Evolutionary conservation across 2,888 invertebrate species (phyloP).

Genomic region (Alsophila aescularia): DNA sequence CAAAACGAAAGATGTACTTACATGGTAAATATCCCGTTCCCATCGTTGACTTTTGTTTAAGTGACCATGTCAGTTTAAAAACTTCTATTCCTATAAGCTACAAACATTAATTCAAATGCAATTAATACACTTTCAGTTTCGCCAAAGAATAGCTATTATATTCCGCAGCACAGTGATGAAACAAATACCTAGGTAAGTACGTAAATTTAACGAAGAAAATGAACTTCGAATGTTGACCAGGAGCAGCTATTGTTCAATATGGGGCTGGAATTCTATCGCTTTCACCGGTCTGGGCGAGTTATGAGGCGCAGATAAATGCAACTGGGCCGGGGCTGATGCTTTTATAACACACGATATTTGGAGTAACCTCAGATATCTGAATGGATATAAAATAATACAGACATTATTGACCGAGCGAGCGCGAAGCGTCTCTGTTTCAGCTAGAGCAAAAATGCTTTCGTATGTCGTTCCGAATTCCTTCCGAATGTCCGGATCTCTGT

Average conservation of each 20-base stretch:
- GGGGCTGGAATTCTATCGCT: slow-evolving; percentile 57
- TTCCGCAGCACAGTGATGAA: slow-evolving; percentile 26
- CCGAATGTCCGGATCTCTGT: no score
- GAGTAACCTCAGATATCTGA: neutral
- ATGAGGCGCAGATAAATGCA: slow-evolving; percentile 47
- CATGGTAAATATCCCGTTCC: no score
- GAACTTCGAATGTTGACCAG: slow-evolving; percentile 50
- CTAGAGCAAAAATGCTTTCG: no score
- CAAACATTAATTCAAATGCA: slow-evolving; percentile 22
- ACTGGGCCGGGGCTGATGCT: neutral
- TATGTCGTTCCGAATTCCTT: no score
- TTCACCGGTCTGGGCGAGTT: slow-evolving; percentile 53
- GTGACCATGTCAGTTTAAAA: no score
- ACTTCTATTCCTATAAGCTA: no score
- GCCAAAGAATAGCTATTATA: slow-evolving; percentile 27
- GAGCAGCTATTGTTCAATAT: slow-evolving; percentile 58
- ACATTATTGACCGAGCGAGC: no score
- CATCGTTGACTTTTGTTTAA: no score
- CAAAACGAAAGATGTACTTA: no score
- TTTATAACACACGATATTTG: slow-evolving; percentile 7
- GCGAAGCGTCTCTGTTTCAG: no score
- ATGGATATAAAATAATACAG: neutral
- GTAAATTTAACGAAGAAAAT: slow-evolving; percentile 44
- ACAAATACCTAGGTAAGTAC: slow-evolving; percentile 45
- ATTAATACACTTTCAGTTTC: neutral